Evolutionary conservation across 2,113 vertebrate species (phyloP), one percentile per base, ranked within the genome.

Genomic region (Anser cygnoides): DNA sequence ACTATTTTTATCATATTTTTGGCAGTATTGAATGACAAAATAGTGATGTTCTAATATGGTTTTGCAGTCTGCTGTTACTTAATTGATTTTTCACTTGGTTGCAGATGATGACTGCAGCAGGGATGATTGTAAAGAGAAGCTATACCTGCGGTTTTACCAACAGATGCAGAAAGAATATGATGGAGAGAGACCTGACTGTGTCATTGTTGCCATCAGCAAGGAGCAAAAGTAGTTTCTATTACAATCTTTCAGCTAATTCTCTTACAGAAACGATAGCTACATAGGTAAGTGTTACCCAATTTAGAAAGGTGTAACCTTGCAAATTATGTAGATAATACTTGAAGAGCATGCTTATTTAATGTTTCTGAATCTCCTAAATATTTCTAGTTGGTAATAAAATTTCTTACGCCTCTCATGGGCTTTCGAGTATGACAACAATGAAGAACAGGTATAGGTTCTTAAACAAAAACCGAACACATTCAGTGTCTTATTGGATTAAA

Each of bases 61-160:
- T 66, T 57, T 92, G 15, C 31, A 29, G 41, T 70, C 25, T 55
- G 12, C 61, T 90, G 39, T 35, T 66, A 37, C 43, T 77, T 95
- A 90, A 96, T 93, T 87, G 87, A 57, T 87, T 76, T 96, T 73
- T 82, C 61, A n/a, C 23, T 44, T 96, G 61, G n/a, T 90, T 94
- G 55, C 88, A 97, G 97, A 79, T 59, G 95, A 73, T 75, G 79
- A 75, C 77, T 82, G 62, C 11, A 33, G 55, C 28, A 81, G 85
- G n/a, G 86, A 80, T 41, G 31, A 83, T 43, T 83, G 90, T 52
- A 97, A 96, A 85, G 97, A 98, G 74, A 87, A 97, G 22, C 87
- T 98, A 31, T 98, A 98, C 87, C 95, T 97, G 93, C 97, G 92
- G 72, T 98, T 98, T 92, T 98, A 97, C 93, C 95, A 96, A 61